Evolutionary conservation across 2,113 vertebrate species (phyloP), one percentile per base, ranked within the genome.

Genomic region (Chaenogobius annularis): DNA sequence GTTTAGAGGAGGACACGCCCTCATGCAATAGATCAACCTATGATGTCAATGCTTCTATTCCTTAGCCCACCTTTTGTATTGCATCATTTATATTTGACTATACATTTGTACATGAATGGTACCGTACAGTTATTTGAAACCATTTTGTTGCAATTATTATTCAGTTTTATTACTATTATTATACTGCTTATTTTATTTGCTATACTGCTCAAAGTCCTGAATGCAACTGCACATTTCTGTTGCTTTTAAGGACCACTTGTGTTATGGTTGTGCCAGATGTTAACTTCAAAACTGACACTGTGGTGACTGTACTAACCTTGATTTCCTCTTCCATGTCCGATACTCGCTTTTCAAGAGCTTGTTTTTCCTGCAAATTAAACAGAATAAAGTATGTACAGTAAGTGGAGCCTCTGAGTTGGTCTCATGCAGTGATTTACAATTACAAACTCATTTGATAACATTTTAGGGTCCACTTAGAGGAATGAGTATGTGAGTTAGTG

Each of bases 311-410:
- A 86, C 82, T 86, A 74, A 98, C 97, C 97, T 99, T 98, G 88
- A 99, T 85, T 78, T 98, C 97, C 69, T 96, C 97, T 70, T 98
- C 96, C 97, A 99, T 98, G 87, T 96, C 95, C 3, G 97, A 96
- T 77, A 98, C 96, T 84, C 92, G 96, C 88, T 96, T 96, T 87
- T 98, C 96, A 80, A 99, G 90, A 81, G 92, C 93, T 85, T 96
- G 92, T 83, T 96, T 97, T 90, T 98, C 97, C 97, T 98, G 91
- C 63, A 69, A 78, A 77, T 58, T 46, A 70, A 80, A 26, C 65
- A 50, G 1, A 75, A 70, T 70, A 13, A 5, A n/a, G 48, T 15
- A 13, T 0, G 43, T 26, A 12, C 0, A 37, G 52, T 56, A 56
- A 56, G 55, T 23, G 55, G 5, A 11, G 12, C 13, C 2, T 13